phyloP scores from a whole-genome alignment of 2,113 vertebrate species.

The Nothoprocta pentlandii region DNA sequence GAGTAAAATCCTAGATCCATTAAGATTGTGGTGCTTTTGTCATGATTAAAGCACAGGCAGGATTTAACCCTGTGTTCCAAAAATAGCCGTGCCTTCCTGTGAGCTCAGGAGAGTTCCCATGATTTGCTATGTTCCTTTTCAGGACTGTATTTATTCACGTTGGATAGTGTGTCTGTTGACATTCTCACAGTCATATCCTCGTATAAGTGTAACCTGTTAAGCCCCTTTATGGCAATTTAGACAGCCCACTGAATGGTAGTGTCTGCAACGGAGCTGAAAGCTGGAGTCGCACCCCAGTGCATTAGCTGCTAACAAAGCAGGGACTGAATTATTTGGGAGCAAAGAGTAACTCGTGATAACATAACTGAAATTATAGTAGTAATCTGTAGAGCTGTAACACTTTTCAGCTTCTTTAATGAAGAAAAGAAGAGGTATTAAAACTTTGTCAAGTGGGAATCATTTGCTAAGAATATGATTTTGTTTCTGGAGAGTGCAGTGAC shows the following conservation, averaged over 20 bases:
- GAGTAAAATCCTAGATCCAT: not conserved
- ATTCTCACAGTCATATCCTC: not conserved
- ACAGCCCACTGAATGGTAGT: not conserved
- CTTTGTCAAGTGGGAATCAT: not conserved
- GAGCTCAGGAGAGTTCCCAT: not conserved
- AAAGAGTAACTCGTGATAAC: not conserved
- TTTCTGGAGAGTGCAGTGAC: not conserved
- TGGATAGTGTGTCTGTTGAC: not conserved
- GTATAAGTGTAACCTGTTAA: not conserved
- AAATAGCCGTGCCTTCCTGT: not conserved
- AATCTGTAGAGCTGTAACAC: not conserved
- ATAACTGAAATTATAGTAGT: not conserved
- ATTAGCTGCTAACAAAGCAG: not conserved
- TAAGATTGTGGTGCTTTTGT: not conserved
- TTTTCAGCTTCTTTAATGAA: not conserved
- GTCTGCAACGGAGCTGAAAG: not conserved
- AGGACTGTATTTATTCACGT: not conserved
- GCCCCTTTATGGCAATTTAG: not conserved
- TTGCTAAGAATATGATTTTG: not conserved
- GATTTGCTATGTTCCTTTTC: not conserved
- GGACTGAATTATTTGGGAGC: not conserved
- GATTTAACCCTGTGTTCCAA: not conserved
- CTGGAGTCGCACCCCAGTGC: not conserved
- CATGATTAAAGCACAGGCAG: rapidly evolving
- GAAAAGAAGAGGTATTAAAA: not conserved